A percentile compares a stretch with the other conserved stretches of the same genome.
These are phyloP conservation scores for Sitodiplosis mosellana DNA, from an alignment of 1,140 invertebrate species.

Conservation along the genomic window DNA sequence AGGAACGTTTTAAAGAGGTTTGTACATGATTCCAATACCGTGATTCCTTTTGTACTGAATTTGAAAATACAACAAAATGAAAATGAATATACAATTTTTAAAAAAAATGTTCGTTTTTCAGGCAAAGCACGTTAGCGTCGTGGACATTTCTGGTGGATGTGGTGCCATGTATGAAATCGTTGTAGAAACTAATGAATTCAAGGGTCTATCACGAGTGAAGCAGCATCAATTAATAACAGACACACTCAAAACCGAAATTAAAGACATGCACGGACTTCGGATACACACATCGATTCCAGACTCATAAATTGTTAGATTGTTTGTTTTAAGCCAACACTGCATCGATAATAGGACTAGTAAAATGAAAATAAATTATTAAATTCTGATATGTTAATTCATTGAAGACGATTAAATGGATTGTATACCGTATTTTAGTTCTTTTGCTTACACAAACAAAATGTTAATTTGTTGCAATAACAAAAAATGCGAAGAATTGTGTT, in stretches of 20 bases:
- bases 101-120: not conserved
- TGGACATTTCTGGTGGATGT: conserved; percentile 66
- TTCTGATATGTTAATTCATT: no score
- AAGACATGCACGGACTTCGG: conserved; percentile 65
- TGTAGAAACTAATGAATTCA: conserved; percentile 56
- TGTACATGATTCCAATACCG: not conserved
- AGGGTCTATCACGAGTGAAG: conserved; percentile 54
- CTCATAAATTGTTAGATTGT: no score
- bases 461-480: no score
- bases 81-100: not conserved
- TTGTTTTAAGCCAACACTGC: no score
- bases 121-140: conserved; percentile 32
- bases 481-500: no score
- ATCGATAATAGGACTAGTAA: no score
- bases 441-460: no score
- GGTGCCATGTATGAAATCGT: conserved; percentile 76
- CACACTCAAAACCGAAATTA: conserved; percentile 57
- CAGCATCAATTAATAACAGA: conserved; percentile 67
- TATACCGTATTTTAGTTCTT: no score
- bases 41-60: not conserved
- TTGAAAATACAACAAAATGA: not conserved
- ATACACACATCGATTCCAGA: conserved; percentile 41
- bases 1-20: not conserved
- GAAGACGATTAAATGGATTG: no score
- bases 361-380: no score